Conservation (phyloP, 2,113 vertebrate genomes). For the Heptranchias perlo region DNA sequence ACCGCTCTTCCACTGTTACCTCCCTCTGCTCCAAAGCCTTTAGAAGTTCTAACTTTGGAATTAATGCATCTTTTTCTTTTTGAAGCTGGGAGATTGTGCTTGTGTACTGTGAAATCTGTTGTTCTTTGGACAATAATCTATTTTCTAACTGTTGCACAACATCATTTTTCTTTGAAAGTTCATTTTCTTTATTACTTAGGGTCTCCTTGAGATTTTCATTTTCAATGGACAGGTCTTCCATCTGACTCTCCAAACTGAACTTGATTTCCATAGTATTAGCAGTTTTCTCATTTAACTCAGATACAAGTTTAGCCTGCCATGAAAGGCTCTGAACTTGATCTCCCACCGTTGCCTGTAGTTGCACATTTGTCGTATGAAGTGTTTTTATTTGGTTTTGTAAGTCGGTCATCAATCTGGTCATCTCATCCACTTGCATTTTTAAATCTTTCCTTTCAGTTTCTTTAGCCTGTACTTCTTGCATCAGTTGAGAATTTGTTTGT, state of each 20-base stretch:
- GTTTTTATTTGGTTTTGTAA: constrained; percentile 50
- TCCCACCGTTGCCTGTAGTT: constrained; percentile 54
- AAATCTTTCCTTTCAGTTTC: constrained; percentile 55
- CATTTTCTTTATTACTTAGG: constrained; percentile 47
- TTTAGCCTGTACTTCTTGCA: constrained; percentile 50
- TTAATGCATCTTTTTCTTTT: constrained; percentile 58
- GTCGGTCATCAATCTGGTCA: constrained; percentile 53
- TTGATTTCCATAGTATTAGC: constrained; percentile 43
- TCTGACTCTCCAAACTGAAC: constrained; percentile 49
- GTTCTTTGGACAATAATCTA: constrained; percentile 51
- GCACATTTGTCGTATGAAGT: constrained; percentile 50
- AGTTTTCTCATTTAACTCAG: constrained; percentile 48
- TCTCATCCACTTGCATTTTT: constrained; percentile 56
- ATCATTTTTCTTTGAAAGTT: constrained; percentile 46
- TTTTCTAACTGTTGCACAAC: constrained; percentile 53
- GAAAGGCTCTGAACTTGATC: constrained; percentile 52
- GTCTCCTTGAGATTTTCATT: constrained; percentile 57
- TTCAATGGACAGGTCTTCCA: constrained; percentile 53
- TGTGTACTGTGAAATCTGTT: constrained; percentile 48
- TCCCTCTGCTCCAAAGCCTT: constrained; percentile 54
- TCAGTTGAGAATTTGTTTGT: constrained; percentile 53
- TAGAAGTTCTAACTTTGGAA: constrained; percentile 50
- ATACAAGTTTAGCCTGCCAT: constrained; percentile 51
- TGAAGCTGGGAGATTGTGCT: constrained; percentile 50
- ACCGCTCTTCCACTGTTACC: constrained; percentile 50